Percentiles rank a stretch among this genome's conserved stretches.
phyloP scores from a whole-genome alignment of 64 coral and sea anemone genomes.

The Stichodactyla helianthus region DNA sequence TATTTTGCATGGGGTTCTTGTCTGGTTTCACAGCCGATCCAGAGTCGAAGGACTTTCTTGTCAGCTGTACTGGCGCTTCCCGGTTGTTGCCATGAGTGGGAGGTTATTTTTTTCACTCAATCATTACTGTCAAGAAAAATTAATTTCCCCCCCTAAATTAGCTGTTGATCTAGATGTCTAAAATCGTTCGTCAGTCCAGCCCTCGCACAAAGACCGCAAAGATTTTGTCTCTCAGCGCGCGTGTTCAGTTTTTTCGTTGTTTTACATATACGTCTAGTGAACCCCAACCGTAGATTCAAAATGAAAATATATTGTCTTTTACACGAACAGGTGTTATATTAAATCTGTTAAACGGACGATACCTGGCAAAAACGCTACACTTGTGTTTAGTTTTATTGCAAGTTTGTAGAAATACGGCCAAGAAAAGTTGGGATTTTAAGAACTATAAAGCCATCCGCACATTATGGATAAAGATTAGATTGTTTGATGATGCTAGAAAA shows the following conservation, averaged over 20 bases:
- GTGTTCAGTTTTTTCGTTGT: neutral
- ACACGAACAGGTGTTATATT: neutral
- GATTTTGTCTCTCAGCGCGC: neutral
- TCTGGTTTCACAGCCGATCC: neutral
- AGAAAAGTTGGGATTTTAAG: neutral
- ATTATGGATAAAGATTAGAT: neutral
- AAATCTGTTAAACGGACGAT: constrained; percentile 4
- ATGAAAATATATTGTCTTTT: neutral
- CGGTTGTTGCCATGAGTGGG: neutral
- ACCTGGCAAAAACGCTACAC: neutral
- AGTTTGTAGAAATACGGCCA: neutral
- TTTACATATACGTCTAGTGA: neutral
- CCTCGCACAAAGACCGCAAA: constrained; percentile 7
- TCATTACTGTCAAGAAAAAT: constrained; percentile 18
- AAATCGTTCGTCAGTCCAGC: constrained; percentile 3
- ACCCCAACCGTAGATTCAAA: neutral
- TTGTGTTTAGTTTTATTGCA: neutral
- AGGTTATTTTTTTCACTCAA: constrained; percentile 11
- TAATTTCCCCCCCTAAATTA: neutral
- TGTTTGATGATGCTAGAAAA: neutral
- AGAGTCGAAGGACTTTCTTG: neutral
- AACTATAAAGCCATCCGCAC: neutral
- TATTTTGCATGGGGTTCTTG: neutral
- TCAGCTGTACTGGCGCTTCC: neutral
- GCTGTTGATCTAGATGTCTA: constrained; percentile 8